Percentiles rank a stretch among this genome's conserved stretches.
Evolutionary conservation across 2,113 vertebrate genomes (phyloP).

Genomic region (Pica pica): DNA sequence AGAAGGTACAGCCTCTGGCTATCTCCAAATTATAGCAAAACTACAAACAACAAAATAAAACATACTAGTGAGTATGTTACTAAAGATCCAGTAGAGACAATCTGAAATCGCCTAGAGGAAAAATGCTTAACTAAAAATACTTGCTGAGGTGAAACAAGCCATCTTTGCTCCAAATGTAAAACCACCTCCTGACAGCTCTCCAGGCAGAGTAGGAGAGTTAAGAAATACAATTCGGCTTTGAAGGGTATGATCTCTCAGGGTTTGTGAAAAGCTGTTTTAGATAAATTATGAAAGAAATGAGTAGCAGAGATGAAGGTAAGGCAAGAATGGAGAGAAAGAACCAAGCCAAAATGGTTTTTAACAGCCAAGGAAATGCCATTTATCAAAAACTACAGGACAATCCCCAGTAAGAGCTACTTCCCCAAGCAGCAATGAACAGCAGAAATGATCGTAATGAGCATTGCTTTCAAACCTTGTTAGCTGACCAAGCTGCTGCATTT

Average conservation of each 20-base stretch:
- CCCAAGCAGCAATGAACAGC: neutral
- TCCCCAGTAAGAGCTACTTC: neutral
- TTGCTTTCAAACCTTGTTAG: neutral
- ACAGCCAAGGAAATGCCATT: neutral
- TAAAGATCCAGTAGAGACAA: slow-evolving; percentile 13
- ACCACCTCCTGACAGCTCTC: neutral
- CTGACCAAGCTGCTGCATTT: neutral
- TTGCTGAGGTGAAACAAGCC: neutral
- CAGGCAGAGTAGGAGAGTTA: neutral
- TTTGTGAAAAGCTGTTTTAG: neutral
- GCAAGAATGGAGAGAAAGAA: neutral
- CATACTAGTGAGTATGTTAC: neutral
- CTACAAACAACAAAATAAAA: slow-evolving; percentile 22
- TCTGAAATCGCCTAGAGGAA: neutral
- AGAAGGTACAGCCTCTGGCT: slow-evolving; percentile 4
- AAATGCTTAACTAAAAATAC: slow-evolving; percentile 7
- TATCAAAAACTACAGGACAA: neutral
- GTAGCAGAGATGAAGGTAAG: neutral
- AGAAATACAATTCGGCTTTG: neutral
- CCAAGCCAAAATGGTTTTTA: neutral
- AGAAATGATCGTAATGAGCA: neutral
- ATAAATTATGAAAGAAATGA: slow-evolving; percentile 18
- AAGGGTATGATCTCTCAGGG: neutral
- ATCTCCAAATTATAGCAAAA: slow-evolving; percentile 6
- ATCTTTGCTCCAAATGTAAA: slow-evolving; percentile 3